These are phyloP conservation scores for Cheilosia urbana DNA, from an alignment of 2,888 invertebrate species.

Conservation along the genomic window DNA sequence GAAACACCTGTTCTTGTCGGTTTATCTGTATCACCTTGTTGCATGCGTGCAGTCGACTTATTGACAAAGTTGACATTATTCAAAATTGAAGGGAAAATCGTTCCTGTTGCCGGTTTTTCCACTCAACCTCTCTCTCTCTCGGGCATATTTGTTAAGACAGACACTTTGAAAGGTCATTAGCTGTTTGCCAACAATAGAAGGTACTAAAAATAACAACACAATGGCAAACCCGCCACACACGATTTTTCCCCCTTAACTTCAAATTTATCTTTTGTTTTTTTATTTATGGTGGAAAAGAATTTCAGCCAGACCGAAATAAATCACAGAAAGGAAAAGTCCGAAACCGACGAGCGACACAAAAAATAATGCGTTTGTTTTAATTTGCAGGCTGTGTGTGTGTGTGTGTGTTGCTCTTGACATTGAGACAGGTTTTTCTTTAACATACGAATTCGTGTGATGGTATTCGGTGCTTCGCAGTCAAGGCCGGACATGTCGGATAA, in stretches of 20 bases:
- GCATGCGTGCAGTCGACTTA: not conserved
- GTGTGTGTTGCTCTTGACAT: not conserved
- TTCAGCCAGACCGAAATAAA: not conserved
- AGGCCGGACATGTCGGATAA: not conserved
- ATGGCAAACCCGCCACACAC: too few relatives aligned
- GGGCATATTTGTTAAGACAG: too few relatives aligned
- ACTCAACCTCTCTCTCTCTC: too few relatives aligned
- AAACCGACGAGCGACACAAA: too few relatives aligned
- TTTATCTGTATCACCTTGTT: not conserved
- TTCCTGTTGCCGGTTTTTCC: too few relatives aligned
- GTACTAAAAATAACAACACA: too few relatives aligned
- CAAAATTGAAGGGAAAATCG: not conserved
- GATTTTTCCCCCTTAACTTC: not conserved
- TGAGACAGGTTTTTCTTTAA: not conserved
- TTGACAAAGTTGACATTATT: not conserved
- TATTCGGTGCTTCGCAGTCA: not conserved
- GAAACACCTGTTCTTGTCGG: not conserved
- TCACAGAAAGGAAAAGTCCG: constrained; percentile 1
- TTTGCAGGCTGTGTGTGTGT: not conserved
- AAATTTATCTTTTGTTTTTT: not conserved
- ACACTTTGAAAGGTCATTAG: too few relatives aligned
- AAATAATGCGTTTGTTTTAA: not conserved
- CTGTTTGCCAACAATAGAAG: too few relatives aligned
- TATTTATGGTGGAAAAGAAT: not conserved
- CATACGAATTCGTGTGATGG: not conserved